A percentile compares a stretch with the other conserved stretches of the same genome.
Conservation (phyloP, 64 coral and sea anemone genomes). For the Dendrophyllia cribrosa region DNA sequence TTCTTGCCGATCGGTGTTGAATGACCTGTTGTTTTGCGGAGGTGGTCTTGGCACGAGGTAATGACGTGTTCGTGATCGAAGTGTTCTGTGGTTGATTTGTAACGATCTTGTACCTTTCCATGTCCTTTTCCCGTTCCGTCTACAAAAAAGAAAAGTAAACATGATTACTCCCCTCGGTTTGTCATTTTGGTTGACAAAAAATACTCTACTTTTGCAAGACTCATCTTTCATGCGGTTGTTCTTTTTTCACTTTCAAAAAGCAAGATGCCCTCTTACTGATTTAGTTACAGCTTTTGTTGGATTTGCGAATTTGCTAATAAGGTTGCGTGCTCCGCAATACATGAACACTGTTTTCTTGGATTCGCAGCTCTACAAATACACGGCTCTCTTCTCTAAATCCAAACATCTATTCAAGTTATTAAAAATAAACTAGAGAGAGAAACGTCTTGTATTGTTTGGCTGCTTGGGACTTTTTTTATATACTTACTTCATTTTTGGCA, state of each 20-base stretch:
- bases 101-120: too few species aligned
- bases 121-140: not conserved
- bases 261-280: too few species aligned
- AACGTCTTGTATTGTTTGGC: not conserved
- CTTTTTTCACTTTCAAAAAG: too few species aligned
- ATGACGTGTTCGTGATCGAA: not conserved
- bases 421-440: not conserved
- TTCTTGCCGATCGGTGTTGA: not conserved
- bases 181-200: not conserved
- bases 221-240: too few species aligned
- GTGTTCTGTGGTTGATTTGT: not conserved
- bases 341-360: too few species aligned
- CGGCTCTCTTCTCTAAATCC: too few species aligned
- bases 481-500: not conserved
- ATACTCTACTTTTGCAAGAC: too few species aligned
- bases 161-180: not conserved
- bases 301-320: too few species aligned
- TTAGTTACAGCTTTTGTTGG: too few species aligned
- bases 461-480: not conserved
- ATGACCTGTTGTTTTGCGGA: not conserved
- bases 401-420: not conserved
- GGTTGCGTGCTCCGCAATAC: too few species aligned
- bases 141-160: not conserved
- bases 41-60: not conserved
- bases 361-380: too few species aligned